These are phyloP conservation scores for Tiphia femorata DNA, from an alignment of 2,888 invertebrate genomes.

Conservation along the genomic window DNA sequence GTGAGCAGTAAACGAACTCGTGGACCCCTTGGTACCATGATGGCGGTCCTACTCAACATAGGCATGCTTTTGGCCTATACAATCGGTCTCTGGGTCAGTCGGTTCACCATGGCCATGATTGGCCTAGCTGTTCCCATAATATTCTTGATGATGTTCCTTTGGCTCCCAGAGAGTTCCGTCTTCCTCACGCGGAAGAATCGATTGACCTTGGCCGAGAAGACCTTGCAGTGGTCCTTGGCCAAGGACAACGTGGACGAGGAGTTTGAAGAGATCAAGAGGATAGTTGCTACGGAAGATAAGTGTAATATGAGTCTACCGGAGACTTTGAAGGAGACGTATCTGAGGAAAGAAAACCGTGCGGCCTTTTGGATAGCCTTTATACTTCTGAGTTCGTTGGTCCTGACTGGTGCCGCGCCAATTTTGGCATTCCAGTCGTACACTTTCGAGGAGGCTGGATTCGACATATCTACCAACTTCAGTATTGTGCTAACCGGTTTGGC, in stretches of 20 bases:
- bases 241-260: constrained; percentile 60
- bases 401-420: constrained; percentile 61
- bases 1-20: constrained; percentile 61
- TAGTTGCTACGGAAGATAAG: constrained; percentile 54
- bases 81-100: constrained; percentile 51
- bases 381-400: constrained; percentile 53
- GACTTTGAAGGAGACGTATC: constrained; percentile 22
- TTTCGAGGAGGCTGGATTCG: constrained; percentile 56
- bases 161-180: constrained; percentile 64
- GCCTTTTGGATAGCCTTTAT: constrained; percentile 59
- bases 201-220: constrained; percentile 53
- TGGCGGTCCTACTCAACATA: constrained; percentile 60
- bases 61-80: constrained; percentile 58
- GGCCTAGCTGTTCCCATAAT: constrained; percentile 50
- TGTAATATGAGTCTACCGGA: constrained; percentile 10
- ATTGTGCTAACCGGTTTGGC: constrained; percentile 57
- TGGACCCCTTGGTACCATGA: constrained; percentile 57
- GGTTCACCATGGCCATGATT: constrained; percentile 57
- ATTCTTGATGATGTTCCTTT: constrained; percentile 56
- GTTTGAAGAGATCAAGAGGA: constrained; percentile 62
- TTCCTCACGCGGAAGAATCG: constrained; percentile 60
- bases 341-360: constrained; percentile 46
- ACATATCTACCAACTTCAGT: constrained; percentile 55
- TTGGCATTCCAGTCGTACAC: constrained; percentile 63
- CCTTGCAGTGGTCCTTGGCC: constrained; percentile 60